These are phyloP conservation scores for Pteropus alecto DNA, from an alignment of 2,113 vertebrate species.

Conservation along the genomic window DNA sequence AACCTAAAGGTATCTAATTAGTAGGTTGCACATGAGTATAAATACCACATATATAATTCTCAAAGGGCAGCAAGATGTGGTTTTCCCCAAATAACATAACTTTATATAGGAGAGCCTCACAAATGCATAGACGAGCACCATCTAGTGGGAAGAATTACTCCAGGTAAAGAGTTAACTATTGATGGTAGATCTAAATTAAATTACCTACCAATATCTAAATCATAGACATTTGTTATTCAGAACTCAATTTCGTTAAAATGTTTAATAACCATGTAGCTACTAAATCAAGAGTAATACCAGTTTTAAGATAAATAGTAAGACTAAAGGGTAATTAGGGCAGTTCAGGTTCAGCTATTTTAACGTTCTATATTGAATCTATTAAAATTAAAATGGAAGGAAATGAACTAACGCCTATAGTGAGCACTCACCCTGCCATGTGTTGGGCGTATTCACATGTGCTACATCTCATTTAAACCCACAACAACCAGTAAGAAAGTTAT, in stretches of 20 bases:
- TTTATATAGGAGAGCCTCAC: background rate
- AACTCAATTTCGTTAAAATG: background rate
- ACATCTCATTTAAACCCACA: background rate
- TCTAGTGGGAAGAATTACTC: constrained; percentile 53
- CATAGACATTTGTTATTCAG: background rate
- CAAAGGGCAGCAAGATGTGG: background rate
- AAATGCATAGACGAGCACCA: constrained; percentile 40
- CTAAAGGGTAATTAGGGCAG: background rate
- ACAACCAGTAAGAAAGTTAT: background rate
- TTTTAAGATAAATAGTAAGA: background rate
- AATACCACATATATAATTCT: constrained; percentile 25
- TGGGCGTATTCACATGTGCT: background rate
- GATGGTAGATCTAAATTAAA: background rate
- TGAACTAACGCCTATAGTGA: background rate
- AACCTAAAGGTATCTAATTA: background rate
- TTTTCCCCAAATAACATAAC: background rate
- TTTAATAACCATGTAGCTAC: background rate
- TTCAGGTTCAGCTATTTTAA: background rate
- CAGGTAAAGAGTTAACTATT: background rate
- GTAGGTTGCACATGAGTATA: background rate
- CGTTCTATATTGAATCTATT: background rate
- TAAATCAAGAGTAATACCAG: background rate
- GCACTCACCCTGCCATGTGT: background rate
- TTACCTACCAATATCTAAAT: background rate
- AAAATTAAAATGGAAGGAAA: background rate